A percentile compares a stretch with the other conserved stretches of the same genome.
phyloP scores from a whole-genome alignment of 2,888 invertebrate species.

The Agrotis exclamationis region DNA sequence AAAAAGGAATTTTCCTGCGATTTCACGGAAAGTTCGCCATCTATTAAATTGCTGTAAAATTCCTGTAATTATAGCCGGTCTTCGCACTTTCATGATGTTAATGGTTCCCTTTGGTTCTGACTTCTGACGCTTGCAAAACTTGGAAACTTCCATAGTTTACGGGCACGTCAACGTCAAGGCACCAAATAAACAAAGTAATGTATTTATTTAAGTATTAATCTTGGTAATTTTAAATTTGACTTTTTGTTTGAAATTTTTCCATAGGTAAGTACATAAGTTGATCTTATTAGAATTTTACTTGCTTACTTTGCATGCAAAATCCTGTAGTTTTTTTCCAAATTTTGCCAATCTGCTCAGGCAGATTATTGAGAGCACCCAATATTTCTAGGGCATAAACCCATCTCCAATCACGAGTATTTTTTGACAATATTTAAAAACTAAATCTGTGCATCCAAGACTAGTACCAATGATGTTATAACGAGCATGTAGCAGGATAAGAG shows the following conservation, averaged over 20 bases:
- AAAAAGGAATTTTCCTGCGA: slow-evolving; percentile 39
- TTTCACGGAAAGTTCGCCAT: slow-evolving; percentile 37
- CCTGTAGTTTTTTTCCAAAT: too few relatives aligned
- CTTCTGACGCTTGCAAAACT: slow-evolving; percentile 33
- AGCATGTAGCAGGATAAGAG: slow-evolving; percentile 36
- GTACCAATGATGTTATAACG: slow-evolving; percentile 28
- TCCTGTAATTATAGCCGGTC: slow-evolving; percentile 53
- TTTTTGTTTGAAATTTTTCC: too few relatives aligned
- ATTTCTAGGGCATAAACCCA: too few relatives aligned
- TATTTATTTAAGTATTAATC: neutral
- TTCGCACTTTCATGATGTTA: slow-evolving; percentile 28
- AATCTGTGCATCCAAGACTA: neutral
- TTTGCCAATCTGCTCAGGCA: too few relatives aligned
- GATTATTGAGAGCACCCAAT: too few relatives aligned
- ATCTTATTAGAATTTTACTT: too few relatives aligned
- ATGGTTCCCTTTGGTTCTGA: slow-evolving; percentile 31
- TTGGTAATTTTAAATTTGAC: too few relatives aligned
- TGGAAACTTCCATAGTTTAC: slow-evolving; percentile 41
- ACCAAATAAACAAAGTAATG: neutral
- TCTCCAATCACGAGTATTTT: neutral
- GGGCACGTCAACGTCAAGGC: neutral
- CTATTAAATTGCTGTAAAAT: slow-evolving; percentile 51
- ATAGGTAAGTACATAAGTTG: too few relatives aligned
- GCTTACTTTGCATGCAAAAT: too few relatives aligned
- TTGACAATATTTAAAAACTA: neutral